Evolutionary conservation across 2,888 invertebrate genomes (phyloP).

Genomic region (Yponomeuta plumbellus): DNA sequence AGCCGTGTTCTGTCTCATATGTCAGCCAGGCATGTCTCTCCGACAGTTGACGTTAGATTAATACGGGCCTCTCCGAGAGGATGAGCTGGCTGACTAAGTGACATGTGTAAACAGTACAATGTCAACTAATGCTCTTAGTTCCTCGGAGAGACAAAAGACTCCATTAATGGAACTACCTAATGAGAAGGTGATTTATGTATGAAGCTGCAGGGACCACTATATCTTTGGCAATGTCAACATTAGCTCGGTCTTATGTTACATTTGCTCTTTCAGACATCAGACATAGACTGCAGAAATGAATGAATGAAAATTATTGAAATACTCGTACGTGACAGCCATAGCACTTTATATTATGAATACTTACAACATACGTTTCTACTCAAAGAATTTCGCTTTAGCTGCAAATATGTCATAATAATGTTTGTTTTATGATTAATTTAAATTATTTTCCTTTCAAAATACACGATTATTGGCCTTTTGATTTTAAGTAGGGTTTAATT

Average conservation of each 20-base stretch:
- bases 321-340: neutral
- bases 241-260: neutral
- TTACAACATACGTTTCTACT: no score
- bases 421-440: no score
- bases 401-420: no score
- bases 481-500: no score
- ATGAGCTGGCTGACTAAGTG: constrained; percentile 27
- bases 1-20: constrained; percentile 19
- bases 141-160: constrained; percentile 31
- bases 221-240: neutral
- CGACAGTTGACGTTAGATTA: constrained; percentile 36
- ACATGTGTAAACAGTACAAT: constrained; percentile 35
- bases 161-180: constrained; percentile 26
- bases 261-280: no score
- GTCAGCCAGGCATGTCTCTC: constrained; percentile 23
- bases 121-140: constrained; percentile 19
- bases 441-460: no score
- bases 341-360: neutral
- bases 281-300: neutral
- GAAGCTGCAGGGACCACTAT: neutral
- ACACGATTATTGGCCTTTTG: no score
- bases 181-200: constrained; percentile 21
- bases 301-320: neutral
- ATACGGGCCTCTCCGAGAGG: constrained; percentile 26
- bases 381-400: no score